These are phyloP conservation scores for Pteronotus mesoamericanus DNA, from an alignment of 2,797 vertebrate species.

Conservation along the genomic window DNA sequence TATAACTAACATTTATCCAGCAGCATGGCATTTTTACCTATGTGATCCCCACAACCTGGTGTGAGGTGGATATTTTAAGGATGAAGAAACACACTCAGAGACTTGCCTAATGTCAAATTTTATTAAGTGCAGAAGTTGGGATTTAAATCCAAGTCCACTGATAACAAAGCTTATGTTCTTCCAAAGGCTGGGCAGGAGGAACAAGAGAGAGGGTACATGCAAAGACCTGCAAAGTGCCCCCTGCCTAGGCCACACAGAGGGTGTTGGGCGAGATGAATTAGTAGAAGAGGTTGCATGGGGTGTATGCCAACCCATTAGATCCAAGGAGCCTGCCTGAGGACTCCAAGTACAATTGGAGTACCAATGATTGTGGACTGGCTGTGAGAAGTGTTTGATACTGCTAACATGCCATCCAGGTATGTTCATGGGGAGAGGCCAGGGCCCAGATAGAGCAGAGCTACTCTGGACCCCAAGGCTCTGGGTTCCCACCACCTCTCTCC, in stretches of 20 bases:
- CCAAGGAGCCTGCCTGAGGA: not conserved
- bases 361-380: not conserved
- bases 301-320: not conserved
- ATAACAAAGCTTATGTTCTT: not conserved
- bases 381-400: not conserved
- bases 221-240: too few relatives aligned
- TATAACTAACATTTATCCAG: not conserved
- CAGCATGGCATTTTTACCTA: not conserved
- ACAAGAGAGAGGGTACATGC: rapidly evolving
- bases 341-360: not conserved
- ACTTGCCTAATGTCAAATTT: not conserved
- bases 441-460: not conserved
- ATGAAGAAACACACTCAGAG: conserved; percentile 26
- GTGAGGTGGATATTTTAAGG: not conserved
- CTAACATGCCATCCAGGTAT: rapidly evolving
- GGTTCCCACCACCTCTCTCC: not conserved
- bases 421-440: not conserved
- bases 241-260: not conserved
- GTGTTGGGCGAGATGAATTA: rapidly evolving
- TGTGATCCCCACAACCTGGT: not conserved
- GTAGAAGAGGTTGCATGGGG: too few relatives aligned
- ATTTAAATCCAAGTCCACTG: not conserved
- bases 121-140: not conserved
- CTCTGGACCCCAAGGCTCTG: not conserved
- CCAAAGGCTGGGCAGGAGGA: not conserved